Base-by-base conservation (phyloP, 2,888 invertebrate genomes). In the Caenorhabditis wallacei region DNA sequence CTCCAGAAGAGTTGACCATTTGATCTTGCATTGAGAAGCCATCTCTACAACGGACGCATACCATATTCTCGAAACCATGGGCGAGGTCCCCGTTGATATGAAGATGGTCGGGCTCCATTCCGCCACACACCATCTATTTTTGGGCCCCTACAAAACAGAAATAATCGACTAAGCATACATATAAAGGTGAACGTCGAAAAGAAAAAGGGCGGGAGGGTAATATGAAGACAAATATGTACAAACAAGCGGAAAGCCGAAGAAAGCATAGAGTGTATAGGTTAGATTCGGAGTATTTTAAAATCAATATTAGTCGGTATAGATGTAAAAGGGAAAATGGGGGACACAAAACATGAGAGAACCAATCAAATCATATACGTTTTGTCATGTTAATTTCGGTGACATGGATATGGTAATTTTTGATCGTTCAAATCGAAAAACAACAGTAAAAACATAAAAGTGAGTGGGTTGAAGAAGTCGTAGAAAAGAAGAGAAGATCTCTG, bases 1-100 rank as follows among this genome's bases (percentile, higher is more conserved):
- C 97, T 75, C 98, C 98, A 92, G 96, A 96, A 0, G 98, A 97
- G 93, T 99, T 99, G 78, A 99, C 97, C 92, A 99, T 98, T 93
- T 98, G 97, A 93, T 99, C 98, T 92, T 97, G 95, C 22, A 96
- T 94, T 91, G 96, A 96, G 93, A 99, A 99, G 4, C 97, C 97
- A 92, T 98, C 97, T 83, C 95, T 95, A 93, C 99, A 99, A 69
- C 91, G 85, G 16, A 90, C 89, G 74, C 91, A 91, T 16, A 88
- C 85, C 78, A 91, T 80, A 69, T 89, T 88, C 78, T 91, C 91
- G 59, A 91, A 87, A n/a, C 88, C 89, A 56, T 84, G 85, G 40
- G 88, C 88, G 76, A 89, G 86, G n/a, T 88, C 87, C 56, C 88
- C 88, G 68, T 88, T 89, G 74, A 89, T 84, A 76, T 66, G 66